A percentile compares a stretch with the other conserved stretches of the same genome.
These are phyloP conservation scores for Glandiceps talaboti DNA, from an alignment of 53 echinoderm and acorn worm genomes.

Conservation along the genomic window DNA sequence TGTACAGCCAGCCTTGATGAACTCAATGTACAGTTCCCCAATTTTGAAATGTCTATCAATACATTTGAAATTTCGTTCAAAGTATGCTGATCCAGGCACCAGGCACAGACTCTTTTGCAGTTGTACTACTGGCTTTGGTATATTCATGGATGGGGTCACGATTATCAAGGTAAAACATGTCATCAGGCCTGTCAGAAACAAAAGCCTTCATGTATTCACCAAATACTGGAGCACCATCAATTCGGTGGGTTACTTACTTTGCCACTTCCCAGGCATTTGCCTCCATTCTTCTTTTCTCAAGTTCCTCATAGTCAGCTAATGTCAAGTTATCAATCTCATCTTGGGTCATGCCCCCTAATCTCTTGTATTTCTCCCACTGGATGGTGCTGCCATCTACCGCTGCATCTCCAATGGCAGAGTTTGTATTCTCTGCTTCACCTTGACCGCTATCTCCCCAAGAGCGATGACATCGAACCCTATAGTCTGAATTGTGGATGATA, in stretches of 20 bases:
- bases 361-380: slow-evolving; percentile 7
- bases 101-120: neutral
- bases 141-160: neutral
- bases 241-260: slow-evolving; percentile 1
- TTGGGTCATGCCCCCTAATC: slow-evolving; percentile 2
- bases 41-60: slow-evolving; percentile 2
- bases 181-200: neutral
- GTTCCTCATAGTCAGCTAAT: neutral
- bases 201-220: slow-evolving; percentile 2
- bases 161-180: neutral
- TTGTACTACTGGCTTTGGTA: neutral
- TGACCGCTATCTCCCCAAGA: slow-evolving; percentile 9
- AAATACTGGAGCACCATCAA: slow-evolving; percentile 10
- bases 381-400: slow-evolving; percentile 7
- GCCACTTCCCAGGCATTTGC: slow-evolving; percentile 13
- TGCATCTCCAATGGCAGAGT: slow-evolving; percentile 7
- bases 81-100: slow-evolving; percentile 7
- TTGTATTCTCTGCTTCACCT: slow-evolving; percentile 13
- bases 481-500: slow-evolving; percentile 2
- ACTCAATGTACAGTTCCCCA: slow-evolving; percentile 9
- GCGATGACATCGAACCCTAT: slow-evolving; percentile 8
- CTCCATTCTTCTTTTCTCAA: slow-evolving; percentile 5
- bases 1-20: neutral
- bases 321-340: slow-evolving; percentile 4
- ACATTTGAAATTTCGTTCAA: neutral